Evolutionary conservation across 30 jellyfish, hydroid and myxozoan species (phyloP).

Genomic region (Turritopsis dohrnii): DNA sequence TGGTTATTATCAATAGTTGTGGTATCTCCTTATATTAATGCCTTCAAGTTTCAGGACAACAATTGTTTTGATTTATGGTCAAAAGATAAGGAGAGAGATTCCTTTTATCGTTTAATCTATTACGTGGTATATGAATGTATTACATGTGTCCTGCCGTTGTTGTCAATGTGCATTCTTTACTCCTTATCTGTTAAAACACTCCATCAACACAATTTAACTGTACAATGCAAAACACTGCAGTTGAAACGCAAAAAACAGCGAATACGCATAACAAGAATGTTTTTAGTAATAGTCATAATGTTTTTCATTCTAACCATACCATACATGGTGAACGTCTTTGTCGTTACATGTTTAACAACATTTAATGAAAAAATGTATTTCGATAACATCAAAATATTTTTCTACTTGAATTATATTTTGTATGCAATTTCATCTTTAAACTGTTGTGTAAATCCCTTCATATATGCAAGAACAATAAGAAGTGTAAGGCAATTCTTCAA

Average conservation of each 20-base stretch:
- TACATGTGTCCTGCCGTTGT: not conserved
- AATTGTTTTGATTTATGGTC: constrained; percentile 16
- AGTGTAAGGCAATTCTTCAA: not conserved
- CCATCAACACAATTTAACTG: not conserved
- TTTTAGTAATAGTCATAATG: not conserved
- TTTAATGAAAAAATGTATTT: not conserved
- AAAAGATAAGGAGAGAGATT: not conserved
- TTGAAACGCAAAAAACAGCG: constrained; percentile 6
- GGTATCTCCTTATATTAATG: constrained; percentile 1
- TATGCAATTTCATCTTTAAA: constrained; percentile 1
- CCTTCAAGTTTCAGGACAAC: not conserved
- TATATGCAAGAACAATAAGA: constrained; percentile 1
- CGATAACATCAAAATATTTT: not conserved
- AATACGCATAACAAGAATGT: constrained; percentile 1
- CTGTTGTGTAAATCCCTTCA: constrained; percentile 18
- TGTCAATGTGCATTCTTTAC: constrained; percentile 4
- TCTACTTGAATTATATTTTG: not conserved
- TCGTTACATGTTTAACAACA: not conserved
- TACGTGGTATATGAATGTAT: not conserved
- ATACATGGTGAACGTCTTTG: not conserved
- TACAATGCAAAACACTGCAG: constrained; percentile 3
- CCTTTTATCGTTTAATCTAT: not conserved
- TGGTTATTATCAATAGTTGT: not conserved
- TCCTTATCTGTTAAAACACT: not conserved
- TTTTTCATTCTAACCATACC: constrained; percentile 18